phyloP scores from a whole-genome alignment of 2,888 invertebrate species.

The Macrosoma leucophasiata region DNA sequence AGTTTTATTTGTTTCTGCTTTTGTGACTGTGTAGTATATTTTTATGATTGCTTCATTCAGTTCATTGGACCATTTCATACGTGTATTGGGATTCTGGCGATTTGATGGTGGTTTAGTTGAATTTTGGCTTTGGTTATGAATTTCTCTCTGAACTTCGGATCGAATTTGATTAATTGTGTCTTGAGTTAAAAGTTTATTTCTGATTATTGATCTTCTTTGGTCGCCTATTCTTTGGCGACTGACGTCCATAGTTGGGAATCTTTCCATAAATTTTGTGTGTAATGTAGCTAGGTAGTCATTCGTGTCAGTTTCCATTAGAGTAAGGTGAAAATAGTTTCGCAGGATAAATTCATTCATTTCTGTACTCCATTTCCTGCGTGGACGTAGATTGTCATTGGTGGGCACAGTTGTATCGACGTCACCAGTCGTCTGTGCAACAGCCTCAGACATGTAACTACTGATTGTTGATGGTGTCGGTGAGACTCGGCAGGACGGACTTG shows the following conservation, averaged over 20 bases:
- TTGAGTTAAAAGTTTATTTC: conserved; percentile 15
- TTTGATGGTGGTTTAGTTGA: neutral
- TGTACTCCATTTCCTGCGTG: conserved; percentile 16
- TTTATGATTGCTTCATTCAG: conserved; percentile 16
- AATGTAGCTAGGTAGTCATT: conserved; percentile 13
- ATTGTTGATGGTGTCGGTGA: too few relatives aligned
- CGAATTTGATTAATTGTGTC: conserved; percentile 6
- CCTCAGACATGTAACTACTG: conserved; percentile 3
- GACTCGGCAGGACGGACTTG: too few relatives aligned
- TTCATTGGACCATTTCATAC: conserved; percentile 17
- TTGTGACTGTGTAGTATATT: conserved; percentile 13
- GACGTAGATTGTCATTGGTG: conserved; percentile 11
- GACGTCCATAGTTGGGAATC: conserved; percentile 21
- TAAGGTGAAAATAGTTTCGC: conserved; percentile 12
- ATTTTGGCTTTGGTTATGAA: neutral
- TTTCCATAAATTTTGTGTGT: conserved; percentile 15
- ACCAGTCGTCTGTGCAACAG: conserved; percentile 13
- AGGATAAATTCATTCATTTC: conserved; percentile 19
- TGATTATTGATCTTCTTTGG: conserved; percentile 22
- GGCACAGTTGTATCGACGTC: conserved; percentile 13
- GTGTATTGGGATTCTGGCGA: too few relatives aligned
- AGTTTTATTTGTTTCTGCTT: conserved; percentile 13
- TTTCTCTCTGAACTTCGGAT: neutral
- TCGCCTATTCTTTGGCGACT: conserved; percentile 24
- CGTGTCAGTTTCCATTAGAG: conserved; percentile 8